Percentiles rank a stretch among this genome's conserved stretches.
phyloP scores from a whole-genome alignment of 2,797 vertebrate genomes.

The Gobio occitaniae region DNA sequence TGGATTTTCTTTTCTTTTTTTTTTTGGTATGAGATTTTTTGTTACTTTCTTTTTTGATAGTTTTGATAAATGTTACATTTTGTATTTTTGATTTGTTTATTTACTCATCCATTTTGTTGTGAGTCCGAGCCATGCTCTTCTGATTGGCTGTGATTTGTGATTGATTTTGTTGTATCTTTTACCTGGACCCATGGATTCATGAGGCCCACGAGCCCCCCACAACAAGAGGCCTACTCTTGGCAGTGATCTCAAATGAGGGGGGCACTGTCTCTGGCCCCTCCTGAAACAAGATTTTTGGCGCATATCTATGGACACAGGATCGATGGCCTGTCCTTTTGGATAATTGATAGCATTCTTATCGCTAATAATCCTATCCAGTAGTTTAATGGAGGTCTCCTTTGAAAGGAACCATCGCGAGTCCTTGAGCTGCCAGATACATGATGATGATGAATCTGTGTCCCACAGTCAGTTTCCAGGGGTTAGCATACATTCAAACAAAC shows the following conservation, averaged over 20 bases:
- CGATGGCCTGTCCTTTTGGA: slow-evolving; percentile 49
- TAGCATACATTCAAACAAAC: slow-evolving; percentile 15
- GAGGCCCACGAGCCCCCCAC: background rate
- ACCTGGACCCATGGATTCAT: too few species aligned
- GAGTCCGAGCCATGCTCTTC: background rate
- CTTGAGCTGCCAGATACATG: slow-evolving; percentile 29
- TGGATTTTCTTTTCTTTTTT: too few species aligned
- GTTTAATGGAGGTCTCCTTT: slow-evolving; percentile 55
- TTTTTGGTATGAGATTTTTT: too few species aligned
- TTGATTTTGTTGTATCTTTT: background rate
- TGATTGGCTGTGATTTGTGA: background rate
- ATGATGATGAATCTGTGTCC: slow-evolving; percentile 46
- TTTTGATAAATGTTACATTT: background rate
- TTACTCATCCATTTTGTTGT: background rate
- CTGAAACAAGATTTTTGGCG: slow-evolving; percentile 1
- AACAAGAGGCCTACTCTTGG: background rate
- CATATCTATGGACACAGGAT: slow-evolving; percentile 15
- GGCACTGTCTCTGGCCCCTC: background rate
- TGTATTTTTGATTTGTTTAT: background rate
- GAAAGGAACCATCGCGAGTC: slow-evolving; percentile 24
- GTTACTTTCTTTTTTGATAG: too few species aligned
- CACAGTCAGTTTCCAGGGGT: slow-evolving; percentile 18
- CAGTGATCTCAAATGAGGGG: background rate
- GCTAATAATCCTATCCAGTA: slow-evolving; percentile 48
- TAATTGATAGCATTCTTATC: slow-evolving; percentile 44